Evolutionary conservation across 2,113 vertebrate genomes (phyloP).

Genomic region (Saguinus imperator): DNA sequence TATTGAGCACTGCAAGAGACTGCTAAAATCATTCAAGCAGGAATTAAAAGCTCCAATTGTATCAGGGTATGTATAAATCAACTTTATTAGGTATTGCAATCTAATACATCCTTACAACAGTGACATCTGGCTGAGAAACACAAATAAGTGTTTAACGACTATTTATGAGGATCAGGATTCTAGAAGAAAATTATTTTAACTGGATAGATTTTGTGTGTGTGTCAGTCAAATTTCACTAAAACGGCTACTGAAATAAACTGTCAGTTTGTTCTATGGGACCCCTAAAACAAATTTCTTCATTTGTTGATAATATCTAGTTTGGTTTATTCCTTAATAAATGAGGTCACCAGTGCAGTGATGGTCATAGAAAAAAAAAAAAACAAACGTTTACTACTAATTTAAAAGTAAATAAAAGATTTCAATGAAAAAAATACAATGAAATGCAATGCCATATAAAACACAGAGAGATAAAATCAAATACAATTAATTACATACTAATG

Average conservation of each 20-base stretch:
- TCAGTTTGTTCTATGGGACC: not conserved
- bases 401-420: constrained; percentile 28
- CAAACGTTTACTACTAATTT: not conserved
- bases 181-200: constrained; percentile 44
- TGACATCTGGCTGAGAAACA: constrained; percentile 51
- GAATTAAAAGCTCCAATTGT: constrained; percentile 59
- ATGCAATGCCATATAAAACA: not conserved
- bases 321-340: constrained; percentile 30
- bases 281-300: not conserved
- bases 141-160: constrained; percentile 33
- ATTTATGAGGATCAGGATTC: constrained; percentile 16
- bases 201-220: not conserved
- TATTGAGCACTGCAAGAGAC: not conserved
- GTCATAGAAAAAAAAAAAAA: not conserved
- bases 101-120: constrained; percentile 5
- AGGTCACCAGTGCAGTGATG: not conserved
- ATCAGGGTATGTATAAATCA: constrained; percentile 58
- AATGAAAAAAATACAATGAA: constrained; percentile 25
- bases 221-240: not conserved
- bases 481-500: not conserved
- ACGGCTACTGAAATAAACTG: constrained; percentile 21
- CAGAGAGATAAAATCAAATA: not conserved
- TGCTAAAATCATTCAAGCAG: constrained; percentile 60
- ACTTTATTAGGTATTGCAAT: constrained; percentile 56
- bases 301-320: not conserved